Conservation (phyloP, 2,888 invertebrate species). For the Drosophila phalerata region DNA sequence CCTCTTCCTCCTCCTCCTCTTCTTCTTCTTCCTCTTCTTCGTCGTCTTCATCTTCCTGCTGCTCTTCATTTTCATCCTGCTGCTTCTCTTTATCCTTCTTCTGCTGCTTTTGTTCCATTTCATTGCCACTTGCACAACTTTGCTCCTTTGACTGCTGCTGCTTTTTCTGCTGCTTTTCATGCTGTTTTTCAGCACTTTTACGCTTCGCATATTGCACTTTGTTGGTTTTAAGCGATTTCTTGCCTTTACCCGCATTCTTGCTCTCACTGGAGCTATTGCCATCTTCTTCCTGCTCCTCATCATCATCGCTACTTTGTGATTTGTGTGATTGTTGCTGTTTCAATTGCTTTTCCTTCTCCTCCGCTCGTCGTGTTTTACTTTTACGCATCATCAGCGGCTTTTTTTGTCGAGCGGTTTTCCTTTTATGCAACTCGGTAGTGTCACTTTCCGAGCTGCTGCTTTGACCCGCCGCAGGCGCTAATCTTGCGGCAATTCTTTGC, state of each 20-base stretch:
- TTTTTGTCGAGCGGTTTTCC: conserved; percentile 78
- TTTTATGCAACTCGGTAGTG: conserved; percentile 84
- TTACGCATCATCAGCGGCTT: conserved; percentile 74
- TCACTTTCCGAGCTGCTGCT: conserved; percentile 87
- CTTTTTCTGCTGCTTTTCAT: conserved; percentile 5
- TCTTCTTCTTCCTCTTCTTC: conserved; percentile 4
- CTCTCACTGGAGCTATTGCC: conserved; percentile 34
- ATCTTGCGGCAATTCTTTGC: conserved; percentile 81
- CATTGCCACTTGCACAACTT: conserved; percentile 19
- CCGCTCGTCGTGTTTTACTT: conserved; percentile 49
- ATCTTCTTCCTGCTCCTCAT: conserved; percentile 2
- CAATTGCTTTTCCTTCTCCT: conserved; percentile 37
- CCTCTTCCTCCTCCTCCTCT: conserved; percentile 4
- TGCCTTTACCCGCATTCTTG: conserved; percentile 1
- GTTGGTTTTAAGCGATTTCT: conserved; percentile 19
- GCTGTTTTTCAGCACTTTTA: conserved; percentile 12
- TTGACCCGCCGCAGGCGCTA: conserved; percentile 65
- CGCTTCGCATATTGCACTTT: conserved; percentile 39
- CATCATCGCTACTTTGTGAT: conserved; percentile 35
- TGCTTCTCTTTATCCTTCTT: conserved; percentile 1
- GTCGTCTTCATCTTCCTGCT: conserved; percentile 11
- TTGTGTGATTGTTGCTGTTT: conserved; percentile 6
- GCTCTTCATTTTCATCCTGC: conserved; percentile 11
- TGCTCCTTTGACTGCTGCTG: neutral
- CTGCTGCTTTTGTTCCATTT: conserved; percentile 2